phyloP scores from a whole-genome alignment of 2,888 invertebrate species.

The Archaeoteleia sp. region DNA sequence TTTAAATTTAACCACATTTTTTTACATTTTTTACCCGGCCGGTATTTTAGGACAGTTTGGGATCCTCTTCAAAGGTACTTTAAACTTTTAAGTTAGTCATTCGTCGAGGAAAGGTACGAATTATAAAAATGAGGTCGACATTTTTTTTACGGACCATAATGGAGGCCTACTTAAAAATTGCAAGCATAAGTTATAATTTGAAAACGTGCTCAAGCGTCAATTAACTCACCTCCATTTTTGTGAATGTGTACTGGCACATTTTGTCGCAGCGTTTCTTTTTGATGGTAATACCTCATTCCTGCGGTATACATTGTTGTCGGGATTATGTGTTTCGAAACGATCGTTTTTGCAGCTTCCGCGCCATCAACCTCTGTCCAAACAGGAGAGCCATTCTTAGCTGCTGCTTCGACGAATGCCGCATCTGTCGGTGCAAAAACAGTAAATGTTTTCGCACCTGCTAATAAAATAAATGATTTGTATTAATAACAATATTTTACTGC shows the following conservation, averaged over 20 bases:
- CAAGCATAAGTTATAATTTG: no score
- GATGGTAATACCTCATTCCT: conserved; percentile 91
- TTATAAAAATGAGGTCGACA: no score
- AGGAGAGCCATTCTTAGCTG: conserved; percentile 78
- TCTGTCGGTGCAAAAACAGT: conserved; percentile 91
- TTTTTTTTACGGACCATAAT: no score
- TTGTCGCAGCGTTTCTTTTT: conserved; percentile 85
- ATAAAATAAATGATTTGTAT: conserved; percentile 31
- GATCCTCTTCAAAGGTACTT: no score
- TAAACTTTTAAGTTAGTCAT: no score
- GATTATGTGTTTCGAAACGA: conserved; percentile 85
- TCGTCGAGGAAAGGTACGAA: no score
- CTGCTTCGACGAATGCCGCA: conserved; percentile 80
- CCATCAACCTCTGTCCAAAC: conserved; percentile 71
- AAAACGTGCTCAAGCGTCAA: no score
- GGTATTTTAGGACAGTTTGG: no score
- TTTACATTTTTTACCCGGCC: no score
- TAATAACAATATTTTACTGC: conserved; percentile 6
- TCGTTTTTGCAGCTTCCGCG: conserved; percentile 79
- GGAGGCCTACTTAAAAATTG: no score
- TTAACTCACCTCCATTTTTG: conserved; percentile 84
- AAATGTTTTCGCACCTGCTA: conserved; percentile 88
- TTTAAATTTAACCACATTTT: no score
- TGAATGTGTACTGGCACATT: conserved; percentile 86
- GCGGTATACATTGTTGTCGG: conserved; percentile 89